Evolutionary conservation across 2,113 vertebrate species (phyloP).

Genomic region (Clarias gariepinus): DNA sequence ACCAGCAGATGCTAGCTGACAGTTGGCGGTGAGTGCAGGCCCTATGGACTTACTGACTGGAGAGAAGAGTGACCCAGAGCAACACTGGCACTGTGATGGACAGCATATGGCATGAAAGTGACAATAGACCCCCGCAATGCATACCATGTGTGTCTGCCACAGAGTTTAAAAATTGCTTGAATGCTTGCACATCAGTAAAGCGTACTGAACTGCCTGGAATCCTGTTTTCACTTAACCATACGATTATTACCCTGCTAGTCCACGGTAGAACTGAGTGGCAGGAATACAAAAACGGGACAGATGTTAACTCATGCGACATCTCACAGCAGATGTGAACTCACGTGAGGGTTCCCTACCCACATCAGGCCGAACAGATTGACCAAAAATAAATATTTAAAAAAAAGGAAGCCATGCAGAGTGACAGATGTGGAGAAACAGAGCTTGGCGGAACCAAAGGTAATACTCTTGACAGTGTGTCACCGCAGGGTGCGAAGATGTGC

Average conservation of each 20-base stretch:
- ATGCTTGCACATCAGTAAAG: constrained; percentile 3
- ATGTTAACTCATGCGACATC: constrained; percentile 71
- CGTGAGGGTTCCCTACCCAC: constrained; percentile 68
- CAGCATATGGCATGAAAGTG: constrained; percentile 74
- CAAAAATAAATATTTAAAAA: constrained; percentile 69
- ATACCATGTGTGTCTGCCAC: constrained; percentile 49
- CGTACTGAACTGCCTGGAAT: not conserved
- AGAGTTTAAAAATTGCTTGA: constrained; percentile 44
- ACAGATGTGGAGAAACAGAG: constrained; percentile 70
- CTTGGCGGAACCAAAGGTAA: constrained; percentile 66
- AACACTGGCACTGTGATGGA: constrained; percentile 70
- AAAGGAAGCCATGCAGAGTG: constrained; percentile 66
- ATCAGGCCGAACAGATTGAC: constrained; percentile 78
- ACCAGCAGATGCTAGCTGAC: constrained; percentile 74
- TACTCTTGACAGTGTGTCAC: constrained; percentile 59
- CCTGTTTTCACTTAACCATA: constrained; percentile 34
- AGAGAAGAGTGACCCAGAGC: constrained; percentile 65
- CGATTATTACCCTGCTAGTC: constrained; percentile 50
- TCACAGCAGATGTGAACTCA: constrained; percentile 71
- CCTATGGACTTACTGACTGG: constrained; percentile 70
- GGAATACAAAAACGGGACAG: constrained; percentile 66
- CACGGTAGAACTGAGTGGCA: constrained; percentile 66
- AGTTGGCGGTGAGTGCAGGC: constrained; percentile 68
- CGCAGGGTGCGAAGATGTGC: constrained; percentile 45
- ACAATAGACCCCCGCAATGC: constrained; percentile 65